Conservation (phyloP, 1,140 invertebrate genomes). For the Cecropterus lyciades region DNA sequence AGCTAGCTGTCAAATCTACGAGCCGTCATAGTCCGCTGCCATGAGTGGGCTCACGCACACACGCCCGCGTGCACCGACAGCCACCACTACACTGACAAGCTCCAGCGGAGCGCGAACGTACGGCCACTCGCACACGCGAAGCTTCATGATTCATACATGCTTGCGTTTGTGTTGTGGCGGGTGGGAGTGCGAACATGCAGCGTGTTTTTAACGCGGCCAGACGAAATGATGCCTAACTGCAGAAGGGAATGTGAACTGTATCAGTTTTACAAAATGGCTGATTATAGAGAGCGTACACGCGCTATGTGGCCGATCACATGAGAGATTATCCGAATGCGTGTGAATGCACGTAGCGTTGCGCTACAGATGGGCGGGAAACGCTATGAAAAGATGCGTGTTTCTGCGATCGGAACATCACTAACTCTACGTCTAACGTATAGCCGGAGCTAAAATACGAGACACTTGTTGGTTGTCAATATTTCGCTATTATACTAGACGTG, state of each 20-base stretch:
- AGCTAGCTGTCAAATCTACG: slow-evolving; percentile 84
- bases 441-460: slow-evolving; percentile 14
- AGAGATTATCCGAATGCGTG: slow-evolving; percentile 81
- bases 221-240: slow-evolving; percentile 79
- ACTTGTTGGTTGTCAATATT: slow-evolving; percentile 28
- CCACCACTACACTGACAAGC: slow-evolving; percentile 78
- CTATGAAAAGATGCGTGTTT: slow-evolving; percentile 66
- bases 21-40: slow-evolving; percentile 82
- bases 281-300: slow-evolving; percentile 66
- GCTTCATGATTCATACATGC: slow-evolving; percentile 72
- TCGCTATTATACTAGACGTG: slow-evolving; percentile 1
- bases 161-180: slow-evolving; percentile 71
- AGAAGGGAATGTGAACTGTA: slow-evolving; percentile 69
- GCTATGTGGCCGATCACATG: slow-evolving; percentile 78
- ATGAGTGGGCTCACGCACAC: slow-evolving; percentile 78
- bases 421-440: slow-evolving; percentile 21
- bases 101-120: slow-evolving; percentile 71
- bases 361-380: slow-evolving; percentile 77
- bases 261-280: slow-evolving; percentile 79
- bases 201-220: slow-evolving; percentile 80
- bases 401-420: slow-evolving; percentile 58
- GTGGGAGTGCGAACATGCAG: slow-evolving; percentile 83
- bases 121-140: slow-evolving; percentile 65
- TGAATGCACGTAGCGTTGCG: slow-evolving; percentile 73
- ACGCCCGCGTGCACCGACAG: slow-evolving; percentile 60